phyloP scores from a whole-genome alignment of 2,797 vertebrate species.

The Pseudomugil tenellus region DNA sequence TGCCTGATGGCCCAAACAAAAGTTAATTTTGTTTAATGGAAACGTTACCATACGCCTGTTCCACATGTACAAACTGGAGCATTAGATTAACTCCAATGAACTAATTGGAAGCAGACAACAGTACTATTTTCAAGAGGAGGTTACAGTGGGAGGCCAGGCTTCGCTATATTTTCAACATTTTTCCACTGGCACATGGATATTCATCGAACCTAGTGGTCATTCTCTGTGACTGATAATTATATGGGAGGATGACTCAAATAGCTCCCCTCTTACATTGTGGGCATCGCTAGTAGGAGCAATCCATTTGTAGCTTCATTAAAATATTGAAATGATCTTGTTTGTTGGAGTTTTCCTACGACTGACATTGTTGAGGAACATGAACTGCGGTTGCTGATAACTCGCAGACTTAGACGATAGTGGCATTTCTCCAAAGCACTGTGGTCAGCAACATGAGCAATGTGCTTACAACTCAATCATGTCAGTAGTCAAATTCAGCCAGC shows the following conservation, averaged over 20 bases:
- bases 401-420: constrained; percentile 30
- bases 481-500: constrained; percentile 55
- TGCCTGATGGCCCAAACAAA: constrained; percentile 84
- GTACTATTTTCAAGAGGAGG: constrained; percentile 69
- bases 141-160: constrained; percentile 66
- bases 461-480: constrained; percentile 61
- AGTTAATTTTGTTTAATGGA: constrained; percentile 87
- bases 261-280: constrained; percentile 59
- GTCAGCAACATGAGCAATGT: constrained; percentile 63
- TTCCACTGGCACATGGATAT: constrained; percentile 62
- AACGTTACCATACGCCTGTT: constrained; percentile 83
- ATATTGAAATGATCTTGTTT: constrained; percentile 50
- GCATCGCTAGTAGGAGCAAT: constrained; percentile 43
- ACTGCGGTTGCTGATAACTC: constrained; percentile 34
- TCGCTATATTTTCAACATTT: constrained; percentile 65
- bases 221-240: constrained; percentile 70
- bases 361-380: constrained; percentile 55
- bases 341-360: constrained; percentile 24
- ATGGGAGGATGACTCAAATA: constrained; percentile 71
- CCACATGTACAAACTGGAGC: constrained; percentile 83
- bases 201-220: constrained; percentile 64
- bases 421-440: constrained; percentile 52
- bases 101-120: constrained; percentile 87
- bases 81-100: constrained; percentile 85
- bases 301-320: constrained; percentile 44